phyloP scores from a whole-genome alignment of 2,113 vertebrate genomes.

The Anoura caudifer region DNA sequence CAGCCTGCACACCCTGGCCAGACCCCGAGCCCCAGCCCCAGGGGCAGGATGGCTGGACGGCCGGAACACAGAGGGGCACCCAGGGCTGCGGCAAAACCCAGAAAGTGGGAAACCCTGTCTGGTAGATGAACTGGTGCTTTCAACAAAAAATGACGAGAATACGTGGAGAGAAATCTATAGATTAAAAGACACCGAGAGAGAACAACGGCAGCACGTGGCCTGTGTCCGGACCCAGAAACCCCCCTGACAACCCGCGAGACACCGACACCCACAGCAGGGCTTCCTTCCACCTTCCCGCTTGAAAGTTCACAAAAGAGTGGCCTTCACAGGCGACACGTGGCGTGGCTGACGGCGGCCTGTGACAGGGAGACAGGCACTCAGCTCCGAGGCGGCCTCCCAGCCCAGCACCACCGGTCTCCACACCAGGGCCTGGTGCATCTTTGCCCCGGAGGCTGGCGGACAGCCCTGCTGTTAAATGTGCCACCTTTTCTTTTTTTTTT shows the following conservation, averaged over 20 bases:
- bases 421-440: neutral
- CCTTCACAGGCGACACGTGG: neutral
- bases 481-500: neutral
- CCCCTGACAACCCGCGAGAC: neutral
- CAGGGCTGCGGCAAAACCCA: neutral
- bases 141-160: neutral
- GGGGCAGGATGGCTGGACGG: no score
- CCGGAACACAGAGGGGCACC: neutral
- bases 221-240: neutral
- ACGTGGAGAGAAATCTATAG: neutral
- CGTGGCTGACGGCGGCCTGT: neutral
- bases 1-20: neutral
- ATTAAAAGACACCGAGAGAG: neutral
- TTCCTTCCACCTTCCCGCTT: neutral
- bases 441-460: neutral
- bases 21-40: neutral
- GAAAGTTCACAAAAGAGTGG: neutral
- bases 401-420: no score
- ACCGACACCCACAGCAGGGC: neutral
- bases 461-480: neutral
- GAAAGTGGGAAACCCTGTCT: neutral
- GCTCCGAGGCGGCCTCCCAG: neutral
- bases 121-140: neutral
- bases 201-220: fast-evolving
- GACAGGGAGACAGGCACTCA: no score